A percentile compares a stretch with the other conserved stretches of the same genome.
phyloP scores from a whole-genome alignment of 2,888 invertebrate species.

The Hyposoter dolosus region DNA sequence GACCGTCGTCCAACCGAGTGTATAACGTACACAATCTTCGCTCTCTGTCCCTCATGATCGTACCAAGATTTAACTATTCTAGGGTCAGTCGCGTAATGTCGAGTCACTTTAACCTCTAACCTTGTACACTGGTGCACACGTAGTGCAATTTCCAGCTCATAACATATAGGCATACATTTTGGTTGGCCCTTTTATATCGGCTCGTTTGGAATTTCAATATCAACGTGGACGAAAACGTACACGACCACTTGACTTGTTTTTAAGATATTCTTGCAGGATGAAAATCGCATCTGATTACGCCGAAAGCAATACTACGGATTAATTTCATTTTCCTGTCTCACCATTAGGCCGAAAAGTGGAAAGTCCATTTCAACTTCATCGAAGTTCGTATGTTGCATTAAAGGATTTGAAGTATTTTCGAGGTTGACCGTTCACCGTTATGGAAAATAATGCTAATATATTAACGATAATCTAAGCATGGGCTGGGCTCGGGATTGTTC shows the following conservation, averaged over 20 bases:
- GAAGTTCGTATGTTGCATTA: neutral
- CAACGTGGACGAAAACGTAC: neutral
- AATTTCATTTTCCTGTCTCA: neutral
- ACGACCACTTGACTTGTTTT: neutral
- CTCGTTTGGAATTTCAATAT: neutral
- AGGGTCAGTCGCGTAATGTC: slow-evolving; percentile 44
- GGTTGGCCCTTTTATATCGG: neutral
- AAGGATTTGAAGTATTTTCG: neutral
- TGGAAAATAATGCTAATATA: too few relatives aligned
- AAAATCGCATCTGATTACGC: neutral
- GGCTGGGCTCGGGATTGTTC: neutral
- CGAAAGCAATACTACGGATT: neutral
- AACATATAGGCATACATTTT: neutral
- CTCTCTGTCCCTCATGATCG: slow-evolving; percentile 9
- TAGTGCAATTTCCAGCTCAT: neutral
- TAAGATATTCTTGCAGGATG: neutral
- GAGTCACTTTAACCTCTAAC: slow-evolving; percentile 13
- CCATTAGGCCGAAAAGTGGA: neutral
- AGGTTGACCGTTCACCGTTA: too few relatives aligned
- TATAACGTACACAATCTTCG: neutral
- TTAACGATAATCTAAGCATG: neutral
- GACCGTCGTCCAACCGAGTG: slow-evolving; percentile 19
- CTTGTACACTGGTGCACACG: slow-evolving; percentile 1
- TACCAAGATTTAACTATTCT: slow-evolving; percentile 15
- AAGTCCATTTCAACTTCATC: neutral